Base-by-base conservation (phyloP, 2,797 vertebrate species). In the Eremophila alpestris region DNA sequence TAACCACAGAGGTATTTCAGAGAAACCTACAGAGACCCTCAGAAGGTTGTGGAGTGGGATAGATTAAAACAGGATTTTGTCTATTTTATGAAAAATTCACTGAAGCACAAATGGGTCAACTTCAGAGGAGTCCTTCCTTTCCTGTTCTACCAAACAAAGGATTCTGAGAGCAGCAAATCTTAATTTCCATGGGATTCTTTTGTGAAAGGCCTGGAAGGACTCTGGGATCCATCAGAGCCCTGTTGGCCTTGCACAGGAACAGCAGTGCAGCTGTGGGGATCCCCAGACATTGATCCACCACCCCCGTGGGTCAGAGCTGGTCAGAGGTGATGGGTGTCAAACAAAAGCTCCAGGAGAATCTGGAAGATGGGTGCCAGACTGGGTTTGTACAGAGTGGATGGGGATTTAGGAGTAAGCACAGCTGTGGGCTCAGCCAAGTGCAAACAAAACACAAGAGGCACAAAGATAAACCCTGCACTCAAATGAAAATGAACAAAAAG, bases 1-100 rank as follows among this genome's bases (percentile, higher is more conserved):
- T 83, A 96, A 93, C 93, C 96, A 83, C 80, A 95, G 91, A 87
- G 91, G 85, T 92, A 94, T 95, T 97, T 97, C 56, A 81, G 62
- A 84, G 67, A 79, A 94, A 78, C 54, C 62, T 86, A 69, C 36
- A 49, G 91, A 51, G 60, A 93, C 76, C 87, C 90, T 92, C 76
- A 56, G 81, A 95, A 94, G 49, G 90, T 34, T 80, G 38, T 83
- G 55, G 14, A 84, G 92, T 62, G 77, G 77, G 64, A 64, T 67
- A 70, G 82, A 93, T 85, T 97, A 78, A 95, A 96, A 70, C 41
- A 83, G 89, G 95, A 91, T 95, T 97, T 87, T 73, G 90, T 56
- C 88, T 94, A 32, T 91, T 91, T 94, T 90, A 95, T 93, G 88
- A 94, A 96, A 96, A 97, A 96, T 59, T 71, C 60, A 75, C 67